Evolutionary conservation across 2,113 vertebrate genomes (phyloP), one percentile per base, ranked within the genome.

Genomic region (Aramus guarauna): DNA sequence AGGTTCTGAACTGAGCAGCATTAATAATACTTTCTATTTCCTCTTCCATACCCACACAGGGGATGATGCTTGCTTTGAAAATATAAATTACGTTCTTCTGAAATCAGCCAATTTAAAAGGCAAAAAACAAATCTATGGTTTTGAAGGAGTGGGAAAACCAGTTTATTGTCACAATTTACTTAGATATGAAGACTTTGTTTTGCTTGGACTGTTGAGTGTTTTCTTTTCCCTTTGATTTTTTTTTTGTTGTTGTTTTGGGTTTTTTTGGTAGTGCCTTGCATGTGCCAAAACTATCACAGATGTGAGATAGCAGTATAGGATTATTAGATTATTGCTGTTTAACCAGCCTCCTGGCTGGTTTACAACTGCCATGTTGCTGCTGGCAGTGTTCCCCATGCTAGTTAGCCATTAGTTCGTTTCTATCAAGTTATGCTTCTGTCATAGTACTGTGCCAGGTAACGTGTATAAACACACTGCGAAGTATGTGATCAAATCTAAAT

Each of bases 401-500:
- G 32, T 37, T 95, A 52, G 55, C 27, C 43, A 23, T 67, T 48
- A 32, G 23, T 45, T 91, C 2, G 0, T 71, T 88, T 66, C 50
- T 74, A 41, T 16, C 7, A 6, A 0, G 0, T 67, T 59, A 32
- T 2, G 1, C 43, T 55, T 29, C 36, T 45, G 1, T 53, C 23
- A 5, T 15, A 69, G 36, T 32, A 7, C 8, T 19, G 52, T 88
- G 39, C 29, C 24, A 79, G 18, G 18, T 75, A 60, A 60, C 16
- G 13, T 14, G 5, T 29, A 19, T 52, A 78, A 84, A 45, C 9
- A 9, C 30, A 27, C 18, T 81, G 50, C 37, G 77, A 32, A 74
- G 17, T 15, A 9, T 19, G 9, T 30, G 52, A 58, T 73, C 19
- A 8, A 27, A 55, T 50, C 47, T 73, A 76, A 85, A 39, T 41